Evolutionary conservation across 2,888 invertebrate genomes (phyloP).

Genomic region (Euspilapteryx auroguttella): DNA sequence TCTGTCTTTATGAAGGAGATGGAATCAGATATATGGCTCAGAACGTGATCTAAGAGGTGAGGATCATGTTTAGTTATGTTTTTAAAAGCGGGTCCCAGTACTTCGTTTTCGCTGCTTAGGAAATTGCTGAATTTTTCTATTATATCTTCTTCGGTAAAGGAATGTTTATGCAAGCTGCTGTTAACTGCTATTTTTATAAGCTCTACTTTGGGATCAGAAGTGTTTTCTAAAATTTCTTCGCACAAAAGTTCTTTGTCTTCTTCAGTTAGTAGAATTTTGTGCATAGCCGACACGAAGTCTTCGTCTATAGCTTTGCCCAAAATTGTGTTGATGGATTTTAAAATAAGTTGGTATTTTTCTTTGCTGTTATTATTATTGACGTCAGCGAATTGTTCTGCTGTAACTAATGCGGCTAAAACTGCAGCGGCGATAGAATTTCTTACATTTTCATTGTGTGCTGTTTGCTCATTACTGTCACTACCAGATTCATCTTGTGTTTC

Average conservation of each 20-base stretch:
- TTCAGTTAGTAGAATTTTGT: conserved; percentile 47
- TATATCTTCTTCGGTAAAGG: conserved; percentile 58
- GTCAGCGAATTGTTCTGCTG: conserved; percentile 51
- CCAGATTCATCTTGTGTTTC: conserved; percentile 18
- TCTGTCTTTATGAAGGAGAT: conserved; percentile 64
- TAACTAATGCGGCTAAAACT: conserved; percentile 49
- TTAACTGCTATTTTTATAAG: conserved; percentile 62
- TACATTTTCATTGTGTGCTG: conserved; percentile 46
- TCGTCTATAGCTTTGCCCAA: conserved; percentile 49
- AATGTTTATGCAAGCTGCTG: conserved; percentile 35
- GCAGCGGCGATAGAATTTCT: conserved; percentile 58
- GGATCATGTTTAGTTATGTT: conserved; percentile 66
- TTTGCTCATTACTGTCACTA: conserved; percentile 20
- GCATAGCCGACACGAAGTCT: conserved; percentile 49
- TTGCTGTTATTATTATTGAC: conserved; percentile 49
- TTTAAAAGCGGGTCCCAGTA: conserved; percentile 65
- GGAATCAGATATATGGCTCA: conserved; percentile 64
- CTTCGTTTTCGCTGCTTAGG: conserved; percentile 63
- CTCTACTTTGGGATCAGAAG: conserved; percentile 64
- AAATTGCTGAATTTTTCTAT: conserved; percentile 66
- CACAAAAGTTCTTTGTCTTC: conserved; percentile 46
- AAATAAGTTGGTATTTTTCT: conserved; percentile 49
- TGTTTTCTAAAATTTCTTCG: conserved; percentile 50
- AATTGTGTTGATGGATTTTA: conserved; percentile 54
- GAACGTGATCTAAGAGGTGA: conserved; percentile 59